phyloP scores from a whole-genome alignment of 2,797 vertebrate genomes.

The Steatocranus sp. region DNA sequence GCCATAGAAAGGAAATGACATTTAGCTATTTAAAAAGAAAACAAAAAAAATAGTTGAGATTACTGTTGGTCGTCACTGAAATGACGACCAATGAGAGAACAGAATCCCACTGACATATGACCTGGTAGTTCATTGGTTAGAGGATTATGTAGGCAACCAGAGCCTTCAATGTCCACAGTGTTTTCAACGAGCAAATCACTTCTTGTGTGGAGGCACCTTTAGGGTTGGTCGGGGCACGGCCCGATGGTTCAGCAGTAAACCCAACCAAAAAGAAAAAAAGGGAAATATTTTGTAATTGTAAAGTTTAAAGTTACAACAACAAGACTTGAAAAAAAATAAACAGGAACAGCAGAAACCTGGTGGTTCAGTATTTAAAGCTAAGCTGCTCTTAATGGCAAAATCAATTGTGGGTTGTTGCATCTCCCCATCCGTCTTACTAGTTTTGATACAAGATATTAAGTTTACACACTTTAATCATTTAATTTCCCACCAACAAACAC shows the following conservation, averaged over 20 bases:
- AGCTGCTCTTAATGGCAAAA: neutral
- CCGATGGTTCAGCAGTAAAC: neutral
- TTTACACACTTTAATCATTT: neutral
- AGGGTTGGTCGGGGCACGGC: accelerated
- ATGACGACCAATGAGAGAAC: neutral
- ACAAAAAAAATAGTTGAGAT: neutral
- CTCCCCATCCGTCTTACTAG: neutral
- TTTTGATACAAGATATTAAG: neutral
- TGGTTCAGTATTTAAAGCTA: neutral
- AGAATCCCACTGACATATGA: neutral
- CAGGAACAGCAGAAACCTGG: neutral
- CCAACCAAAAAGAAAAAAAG: neutral
- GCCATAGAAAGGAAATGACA: neutral
- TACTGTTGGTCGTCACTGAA: neutral
- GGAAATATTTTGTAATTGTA: neutral
- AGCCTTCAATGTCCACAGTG: neutral
- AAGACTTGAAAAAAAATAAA: neutral
- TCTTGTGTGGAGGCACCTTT: neutral
- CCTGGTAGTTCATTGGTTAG: neutral
- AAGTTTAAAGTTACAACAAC: neutral
- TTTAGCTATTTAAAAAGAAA: neutral
- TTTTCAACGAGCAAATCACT: neutral
- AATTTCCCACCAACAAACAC: neutral
- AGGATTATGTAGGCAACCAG: neutral
- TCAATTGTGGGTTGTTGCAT: neutral